Percentiles rank a stretch among this genome's conserved stretches.
Evolutionary conservation across 1,140 invertebrate genomes (phyloP).

Genomic region (Zophobas atratus): DNA sequence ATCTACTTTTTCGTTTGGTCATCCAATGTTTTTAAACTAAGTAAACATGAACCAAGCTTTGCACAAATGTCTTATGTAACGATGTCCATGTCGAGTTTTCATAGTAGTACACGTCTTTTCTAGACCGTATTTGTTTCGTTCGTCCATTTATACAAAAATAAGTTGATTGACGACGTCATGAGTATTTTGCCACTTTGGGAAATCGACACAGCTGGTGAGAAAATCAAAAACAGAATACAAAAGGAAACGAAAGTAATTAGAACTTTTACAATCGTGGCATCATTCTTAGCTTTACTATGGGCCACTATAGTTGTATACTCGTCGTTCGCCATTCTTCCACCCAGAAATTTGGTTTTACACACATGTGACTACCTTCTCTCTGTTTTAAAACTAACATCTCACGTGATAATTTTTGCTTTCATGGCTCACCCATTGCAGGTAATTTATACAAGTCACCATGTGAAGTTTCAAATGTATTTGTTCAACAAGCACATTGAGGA

Average conservation of each 20-base stretch:
- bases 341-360: background rate
- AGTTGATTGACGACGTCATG: background rate
- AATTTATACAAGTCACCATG: background rate
- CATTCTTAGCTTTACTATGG: background rate
- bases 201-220: background rate
- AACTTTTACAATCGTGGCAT: background rate
- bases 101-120: background rate
- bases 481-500: background rate
- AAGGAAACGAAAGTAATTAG: background rate
- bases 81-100: no score
- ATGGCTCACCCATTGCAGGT: background rate
- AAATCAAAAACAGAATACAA: background rate
- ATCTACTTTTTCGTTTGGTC: no score
- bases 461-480: background rate
- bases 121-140: background rate
- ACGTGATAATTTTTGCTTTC: background rate
- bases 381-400: background rate
- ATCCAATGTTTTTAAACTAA: no score
- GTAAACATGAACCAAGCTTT: no score
- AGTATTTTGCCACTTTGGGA: background rate
- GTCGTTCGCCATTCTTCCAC: background rate
- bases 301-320: background rate
- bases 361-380: background rate
- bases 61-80: no score
- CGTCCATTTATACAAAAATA: background rate